Evolutionary conservation across 2,888 invertebrate genomes (phyloP).

Genomic region (Odontothrips loti): DNA sequence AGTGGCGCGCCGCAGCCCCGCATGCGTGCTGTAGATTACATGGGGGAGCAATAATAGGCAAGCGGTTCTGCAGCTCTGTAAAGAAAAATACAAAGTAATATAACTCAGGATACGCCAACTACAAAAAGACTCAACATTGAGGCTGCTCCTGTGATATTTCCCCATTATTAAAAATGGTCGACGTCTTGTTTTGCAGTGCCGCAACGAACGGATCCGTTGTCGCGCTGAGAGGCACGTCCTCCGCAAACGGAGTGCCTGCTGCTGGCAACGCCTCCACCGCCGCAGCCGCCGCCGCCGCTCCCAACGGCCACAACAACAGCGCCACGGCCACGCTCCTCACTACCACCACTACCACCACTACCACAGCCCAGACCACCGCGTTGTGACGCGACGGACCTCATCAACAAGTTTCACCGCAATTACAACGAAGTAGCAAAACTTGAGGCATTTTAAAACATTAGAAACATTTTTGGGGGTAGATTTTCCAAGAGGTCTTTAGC

Average conservation of each 20-base stretch:
- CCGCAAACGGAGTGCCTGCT: not conserved
- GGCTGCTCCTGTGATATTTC: too few species aligned
- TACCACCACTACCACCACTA: not conserved
- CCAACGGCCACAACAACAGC: not conserved
- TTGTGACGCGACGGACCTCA: not conserved
- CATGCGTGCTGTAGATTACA: too few species aligned
- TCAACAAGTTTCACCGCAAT: not conserved
- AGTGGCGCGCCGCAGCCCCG: too few species aligned
- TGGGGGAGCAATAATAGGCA: too few species aligned
- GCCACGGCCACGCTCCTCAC: not conserved
- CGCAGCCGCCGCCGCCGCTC: not conserved
- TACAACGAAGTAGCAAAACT: not conserved
- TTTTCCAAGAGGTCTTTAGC: not conserved
- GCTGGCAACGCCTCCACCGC: not conserved
- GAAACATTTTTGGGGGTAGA: too few species aligned
- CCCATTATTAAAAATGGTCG: too few species aligned
- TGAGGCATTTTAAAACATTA: too few species aligned
- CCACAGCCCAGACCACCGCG: not conserved
- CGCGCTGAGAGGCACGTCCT: not conserved
- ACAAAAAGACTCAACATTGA: too few species aligned
- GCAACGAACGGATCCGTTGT: not conserved
- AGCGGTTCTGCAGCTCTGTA: too few species aligned
- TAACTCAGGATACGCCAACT: too few species aligned
- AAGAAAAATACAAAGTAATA: too few species aligned
- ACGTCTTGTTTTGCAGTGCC: not conserved